These are phyloP conservation scores for Galerucella pusilla DNA, from an alignment of 2,888 invertebrate genomes.

Conservation along the genomic window DNA sequence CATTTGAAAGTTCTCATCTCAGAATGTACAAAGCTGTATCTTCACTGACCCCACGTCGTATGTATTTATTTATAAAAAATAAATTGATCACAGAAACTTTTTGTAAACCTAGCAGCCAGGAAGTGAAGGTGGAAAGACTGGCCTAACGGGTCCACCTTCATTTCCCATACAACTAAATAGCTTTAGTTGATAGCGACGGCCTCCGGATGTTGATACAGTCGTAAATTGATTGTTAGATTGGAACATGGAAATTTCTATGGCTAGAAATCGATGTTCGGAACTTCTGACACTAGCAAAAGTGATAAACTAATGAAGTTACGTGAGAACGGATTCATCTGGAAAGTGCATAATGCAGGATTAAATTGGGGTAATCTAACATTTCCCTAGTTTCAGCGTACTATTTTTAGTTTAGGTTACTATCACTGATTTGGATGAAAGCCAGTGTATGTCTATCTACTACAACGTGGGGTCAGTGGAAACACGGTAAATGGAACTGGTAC, in stretches of 20 bases:
- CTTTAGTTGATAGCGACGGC: conserved; percentile 3
- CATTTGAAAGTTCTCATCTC: too few relatives aligned
- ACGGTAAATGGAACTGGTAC: too few relatives aligned
- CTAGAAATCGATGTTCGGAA: conserved; percentile 15
- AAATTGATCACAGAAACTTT: too few relatives aligned
- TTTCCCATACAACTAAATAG: conserved; percentile 10
- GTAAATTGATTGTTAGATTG: conserved; percentile 26
- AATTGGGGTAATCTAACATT: background rate
- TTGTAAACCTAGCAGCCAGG: too few relatives aligned
- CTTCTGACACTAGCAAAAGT: conserved; percentile 17
- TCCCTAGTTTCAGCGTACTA: background rate
- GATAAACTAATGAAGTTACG: conserved; percentile 11
- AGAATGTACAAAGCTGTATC: too few relatives aligned
- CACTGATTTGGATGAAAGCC: background rate
- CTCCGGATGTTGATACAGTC: conserved; percentile 15
- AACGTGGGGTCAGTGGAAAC: too few relatives aligned
- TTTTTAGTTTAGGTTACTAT: background rate
- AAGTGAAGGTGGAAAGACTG: background rate
- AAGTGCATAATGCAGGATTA: background rate
- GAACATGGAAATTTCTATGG: conserved; percentile 19
- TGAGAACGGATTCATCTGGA: conserved; percentile 9
- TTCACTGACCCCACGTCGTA: too few relatives aligned
- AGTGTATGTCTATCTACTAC: background rate
- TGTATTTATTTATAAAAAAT: too few relatives aligned
- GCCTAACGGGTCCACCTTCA: background rate